A percentile compares a stretch with the other conserved stretches of the same genome.
Conservation (phyloP, 2,888 invertebrate genomes). For the Tenthredo mesomela region DNA sequence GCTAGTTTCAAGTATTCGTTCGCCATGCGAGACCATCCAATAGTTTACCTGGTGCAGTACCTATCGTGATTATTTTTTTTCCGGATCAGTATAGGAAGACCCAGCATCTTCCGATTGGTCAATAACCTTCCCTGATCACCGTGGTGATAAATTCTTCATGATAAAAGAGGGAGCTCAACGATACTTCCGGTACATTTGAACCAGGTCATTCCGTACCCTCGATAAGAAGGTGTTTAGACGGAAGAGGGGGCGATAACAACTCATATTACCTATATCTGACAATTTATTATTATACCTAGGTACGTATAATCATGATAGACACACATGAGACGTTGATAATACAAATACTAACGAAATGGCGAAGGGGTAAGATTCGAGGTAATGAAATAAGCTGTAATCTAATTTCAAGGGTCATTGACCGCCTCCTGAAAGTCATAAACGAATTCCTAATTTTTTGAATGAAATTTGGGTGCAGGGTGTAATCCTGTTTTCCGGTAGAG, state of each 20-base stretch:
- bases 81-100: not conserved
- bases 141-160: not conserved
- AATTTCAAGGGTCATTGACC: not conserved
- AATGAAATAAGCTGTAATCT: not conserved
- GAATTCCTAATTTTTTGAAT: not conserved
- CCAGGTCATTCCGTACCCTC: slow-evolving; percentile 24
- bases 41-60: not conserved
- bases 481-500: not conserved
- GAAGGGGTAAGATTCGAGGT: not conserved
- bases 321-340: not conserved
- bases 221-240: slow-evolving; percentile 13
- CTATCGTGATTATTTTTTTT: not conserved
- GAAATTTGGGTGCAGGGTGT: not conserved
- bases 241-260: not conserved
- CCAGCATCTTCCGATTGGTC: not conserved
- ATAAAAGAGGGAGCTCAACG: slow-evolving; percentile 7
- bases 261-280: not conserved
- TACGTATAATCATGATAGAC: not conserved
- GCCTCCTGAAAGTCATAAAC: not conserved
- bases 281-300: not conserved
- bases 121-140: not conserved
- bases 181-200: slow-evolving; percentile 33
- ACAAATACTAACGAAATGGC: not conserved
- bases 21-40: not conserved
- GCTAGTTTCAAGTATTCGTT: not conserved